Conservation (phyloP, 1,140 invertebrate species). For the Lithobius niger region DNA sequence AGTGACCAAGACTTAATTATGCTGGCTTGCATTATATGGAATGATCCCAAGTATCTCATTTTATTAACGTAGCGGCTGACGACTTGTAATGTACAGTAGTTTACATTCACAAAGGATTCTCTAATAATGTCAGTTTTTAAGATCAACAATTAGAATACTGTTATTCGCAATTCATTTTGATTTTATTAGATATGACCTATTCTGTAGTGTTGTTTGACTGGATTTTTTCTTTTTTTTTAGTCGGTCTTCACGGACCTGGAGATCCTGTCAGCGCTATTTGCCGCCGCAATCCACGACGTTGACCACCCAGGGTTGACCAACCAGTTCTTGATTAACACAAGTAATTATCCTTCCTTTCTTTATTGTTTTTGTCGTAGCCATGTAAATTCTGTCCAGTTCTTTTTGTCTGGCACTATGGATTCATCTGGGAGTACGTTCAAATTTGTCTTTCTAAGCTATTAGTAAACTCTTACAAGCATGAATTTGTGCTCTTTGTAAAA, state of each 20-base stretch:
- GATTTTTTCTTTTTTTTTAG: constrained; percentile 33
- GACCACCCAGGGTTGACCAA: constrained; percentile 98
- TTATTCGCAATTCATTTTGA: not conserved
- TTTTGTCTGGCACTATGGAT: too few relatives aligned
- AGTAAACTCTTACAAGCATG: too few relatives aligned
- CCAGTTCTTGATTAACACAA: constrained; percentile 91
- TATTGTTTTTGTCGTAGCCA: not conserved
- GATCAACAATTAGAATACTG: not conserved
- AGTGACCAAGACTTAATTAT: too few relatives aligned
- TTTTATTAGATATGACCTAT: not conserved
- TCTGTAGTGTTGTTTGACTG: not conserved
- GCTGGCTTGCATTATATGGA: not conserved
- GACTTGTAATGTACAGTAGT: too few relatives aligned
- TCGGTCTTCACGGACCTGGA: constrained; percentile 88
- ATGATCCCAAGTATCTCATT: too few relatives aligned
- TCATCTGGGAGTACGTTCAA: too few relatives aligned
- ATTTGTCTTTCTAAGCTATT: too few relatives aligned
- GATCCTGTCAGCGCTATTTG: constrained; percentile 90
- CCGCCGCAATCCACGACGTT: constrained; percentile 94
- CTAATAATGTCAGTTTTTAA: not conserved
- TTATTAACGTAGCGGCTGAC: too few relatives aligned
- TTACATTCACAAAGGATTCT: too few relatives aligned
- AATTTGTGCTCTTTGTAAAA: too few relatives aligned
- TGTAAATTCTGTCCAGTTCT: too few relatives aligned
- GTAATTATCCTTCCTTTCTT: constrained; percentile 36